Base-by-base conservation (phyloP, 1,140 invertebrate genomes). In the Habropoda laboriosa region DNA sequence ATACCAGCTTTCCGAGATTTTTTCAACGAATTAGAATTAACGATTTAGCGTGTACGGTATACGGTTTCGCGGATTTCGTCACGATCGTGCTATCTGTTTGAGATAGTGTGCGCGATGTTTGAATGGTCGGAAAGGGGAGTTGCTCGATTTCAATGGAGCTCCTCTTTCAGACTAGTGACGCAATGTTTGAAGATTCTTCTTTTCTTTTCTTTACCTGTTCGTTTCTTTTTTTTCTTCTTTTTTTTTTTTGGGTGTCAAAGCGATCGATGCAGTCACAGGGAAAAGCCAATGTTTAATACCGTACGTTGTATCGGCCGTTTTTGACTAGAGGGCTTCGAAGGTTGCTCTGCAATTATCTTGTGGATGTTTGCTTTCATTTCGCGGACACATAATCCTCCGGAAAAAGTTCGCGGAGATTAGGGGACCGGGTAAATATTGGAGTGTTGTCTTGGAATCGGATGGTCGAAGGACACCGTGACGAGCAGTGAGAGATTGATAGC, bases 381-480 rank as follows among this genome's bases (percentile, higher is more conserved):
- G 27, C 45, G 64, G 64, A 8, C 42, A 35, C 30, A 24, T 67
- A 67, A 67, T 67, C 64, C 64, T n/a, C 42, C 30, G 64, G 45
- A 35, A n/a, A n/a, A 67, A 67, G 38, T 67, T 67, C 21, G 64
- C 64, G 27, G 8, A 67, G 64, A 67, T 67, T 67, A 67, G 45
- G 21, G 16, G 16, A 2, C 5, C 30, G 24, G 8, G 24, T 35
- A 67, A 47, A 49, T 47, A 64, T 64, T 42, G 61, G 6, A 8
- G 13, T 18, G 18, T 27, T 42, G 61, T 24, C 32, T 32, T 24
- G 18, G 51, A 53, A 53, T n/a, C n/a, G 24, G 21, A 60, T 35
- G 32, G 6, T 21, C 63, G 63, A 66, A 66, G 38, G 61, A 63
- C 35, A 24, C 32, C 32, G n/a, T 21, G 42, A 18, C 16, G 24